phyloP scores from a whole-genome alignment of 2,113 vertebrate genomes.

The Podilymbus podiceps region DNA sequence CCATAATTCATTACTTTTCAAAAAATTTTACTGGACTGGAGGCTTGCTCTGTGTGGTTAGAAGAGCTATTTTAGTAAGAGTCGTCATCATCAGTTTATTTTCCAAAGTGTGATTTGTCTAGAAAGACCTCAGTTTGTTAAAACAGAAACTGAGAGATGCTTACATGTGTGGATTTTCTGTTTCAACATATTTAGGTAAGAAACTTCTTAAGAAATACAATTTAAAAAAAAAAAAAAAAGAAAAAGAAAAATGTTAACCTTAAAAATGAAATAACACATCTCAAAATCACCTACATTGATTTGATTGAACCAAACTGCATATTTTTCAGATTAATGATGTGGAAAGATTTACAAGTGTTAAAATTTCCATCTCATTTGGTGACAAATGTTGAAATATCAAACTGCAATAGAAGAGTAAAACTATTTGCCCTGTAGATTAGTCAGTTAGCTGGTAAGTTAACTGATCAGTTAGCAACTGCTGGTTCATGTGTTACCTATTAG shows the following conservation, averaged over 20 bases:
- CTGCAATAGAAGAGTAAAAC: background rate
- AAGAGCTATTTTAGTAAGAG: background rate
- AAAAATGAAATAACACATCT: background rate
- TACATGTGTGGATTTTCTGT: background rate
- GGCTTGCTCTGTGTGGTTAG: background rate
- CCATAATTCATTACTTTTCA: background rate
- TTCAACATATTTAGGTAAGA: background rate
- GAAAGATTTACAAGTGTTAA: background rate
- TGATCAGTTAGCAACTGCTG: background rate
- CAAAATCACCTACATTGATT: background rate
- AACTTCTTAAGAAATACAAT: background rate
- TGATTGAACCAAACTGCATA: rapidly evolving
- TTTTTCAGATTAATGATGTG: background rate
- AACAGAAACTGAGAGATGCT: background rate
- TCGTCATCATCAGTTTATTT: background rate
- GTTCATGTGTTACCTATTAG: background rate
- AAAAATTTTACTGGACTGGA: background rate
- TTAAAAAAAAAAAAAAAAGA: background rate
- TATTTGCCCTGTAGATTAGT: background rate
- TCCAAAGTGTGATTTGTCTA: background rate
- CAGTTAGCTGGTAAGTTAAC: background rate
- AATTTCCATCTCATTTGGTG: background rate
- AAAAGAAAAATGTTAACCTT: background rate
- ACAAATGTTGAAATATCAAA: background rate
- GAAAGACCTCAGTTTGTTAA: background rate